Conservation (phyloP, 1,140 invertebrate genomes). For the Diorhabda elongata region DNA sequence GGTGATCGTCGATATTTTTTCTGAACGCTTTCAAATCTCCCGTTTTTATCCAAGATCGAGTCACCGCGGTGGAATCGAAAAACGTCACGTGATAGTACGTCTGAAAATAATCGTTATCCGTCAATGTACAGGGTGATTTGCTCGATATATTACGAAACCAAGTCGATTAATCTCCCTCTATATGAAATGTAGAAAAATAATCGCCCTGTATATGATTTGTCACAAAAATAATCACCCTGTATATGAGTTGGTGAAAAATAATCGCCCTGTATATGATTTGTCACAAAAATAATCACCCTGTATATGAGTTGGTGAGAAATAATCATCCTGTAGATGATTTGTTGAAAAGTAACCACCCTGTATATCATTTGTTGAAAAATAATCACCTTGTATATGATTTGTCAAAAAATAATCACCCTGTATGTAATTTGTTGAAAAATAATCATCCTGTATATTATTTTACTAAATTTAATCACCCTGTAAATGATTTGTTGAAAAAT, state of each 20-base stretch:
- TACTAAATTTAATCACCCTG: too few species aligned
- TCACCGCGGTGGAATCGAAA: conserved; percentile 20
- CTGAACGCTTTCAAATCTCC: conserved; percentile 13
- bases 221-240: background rate
- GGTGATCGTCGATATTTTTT: conserved; percentile 6
- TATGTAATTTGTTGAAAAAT: background rate
- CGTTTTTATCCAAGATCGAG: conserved; percentile 20
- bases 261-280: background rate
- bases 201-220: background rate
- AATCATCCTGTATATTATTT: background rate
- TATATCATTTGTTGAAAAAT: too few species aligned
- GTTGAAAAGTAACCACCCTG: too few species aligned
- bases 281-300: background rate
- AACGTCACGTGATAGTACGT: conserved; percentile 25
- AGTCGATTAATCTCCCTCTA: background rate
- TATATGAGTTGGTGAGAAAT: background rate
- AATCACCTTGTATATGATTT: background rate
- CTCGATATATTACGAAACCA: background rate
- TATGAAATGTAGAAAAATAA: background rate
- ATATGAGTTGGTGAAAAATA: too few species aligned
- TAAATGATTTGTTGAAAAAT: too few species aligned
- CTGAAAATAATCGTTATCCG: conserved; percentile 12
- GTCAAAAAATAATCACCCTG: background rate
- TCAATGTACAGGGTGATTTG: background rate
- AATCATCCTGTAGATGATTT: background rate